phyloP scores from a whole-genome alignment of 2,113 vertebrate species.

The Alligator sinensis region DNA sequence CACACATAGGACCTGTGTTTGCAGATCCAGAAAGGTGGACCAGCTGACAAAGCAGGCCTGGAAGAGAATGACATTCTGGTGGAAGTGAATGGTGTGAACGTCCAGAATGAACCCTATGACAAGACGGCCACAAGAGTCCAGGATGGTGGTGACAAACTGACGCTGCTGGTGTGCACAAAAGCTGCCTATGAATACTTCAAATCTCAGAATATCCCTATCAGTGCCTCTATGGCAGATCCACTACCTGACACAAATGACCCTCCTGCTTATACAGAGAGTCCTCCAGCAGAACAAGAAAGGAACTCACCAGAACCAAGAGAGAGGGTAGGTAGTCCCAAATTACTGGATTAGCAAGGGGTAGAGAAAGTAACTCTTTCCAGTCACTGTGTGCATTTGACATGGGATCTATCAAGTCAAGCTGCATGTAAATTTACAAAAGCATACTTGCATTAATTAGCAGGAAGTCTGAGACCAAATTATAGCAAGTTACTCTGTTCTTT shows the following conservation, averaged over 20 bases:
- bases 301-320: constrained; percentile 33
- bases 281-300: neutral
- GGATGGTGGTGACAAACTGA: constrained; percentile 77
- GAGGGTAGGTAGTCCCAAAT: constrained; percentile 67
- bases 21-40: constrained; percentile 85
- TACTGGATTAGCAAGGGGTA: neutral
- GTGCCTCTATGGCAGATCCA: constrained; percentile 75
- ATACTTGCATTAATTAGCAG: neutral
- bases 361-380: neutral
- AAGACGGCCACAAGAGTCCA: constrained; percentile 85
- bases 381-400: neutral
- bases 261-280: constrained; percentile 30
- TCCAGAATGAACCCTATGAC: constrained; percentile 83
- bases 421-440: neutral
- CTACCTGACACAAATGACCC: constrained; percentile 14
- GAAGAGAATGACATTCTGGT: constrained; percentile 86
- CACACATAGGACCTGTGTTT: neutral
- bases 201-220: constrained; percentile 80
- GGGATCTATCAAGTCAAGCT: neutral
- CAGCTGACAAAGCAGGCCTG: constrained; percentile 85
- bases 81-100: constrained; percentile 89
- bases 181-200: constrained; percentile 83
- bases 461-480: neutral
- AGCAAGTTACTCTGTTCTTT: neutral
- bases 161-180: constrained; percentile 85